A percentile compares a stretch with the other conserved stretches of the same genome.
Conservation (phyloP, 2,113 vertebrate genomes). For the Limnothrissa miodon region DNA sequence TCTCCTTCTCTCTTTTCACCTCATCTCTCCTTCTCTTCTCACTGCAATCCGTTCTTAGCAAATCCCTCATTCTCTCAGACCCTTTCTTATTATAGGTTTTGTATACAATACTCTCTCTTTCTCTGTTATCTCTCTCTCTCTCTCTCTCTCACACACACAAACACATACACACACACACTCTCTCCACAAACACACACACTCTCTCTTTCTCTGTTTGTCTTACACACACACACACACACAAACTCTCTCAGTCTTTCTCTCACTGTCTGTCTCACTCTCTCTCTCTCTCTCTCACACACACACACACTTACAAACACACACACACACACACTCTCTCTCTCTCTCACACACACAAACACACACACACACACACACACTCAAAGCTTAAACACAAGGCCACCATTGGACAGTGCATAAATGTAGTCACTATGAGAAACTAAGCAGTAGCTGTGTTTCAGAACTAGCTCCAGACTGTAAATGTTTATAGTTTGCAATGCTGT, state of each 20-base stretch:
- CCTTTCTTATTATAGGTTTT: background rate
- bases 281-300: conserved; percentile 18
- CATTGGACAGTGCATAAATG: too few relatives aligned
- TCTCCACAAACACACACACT: background rate
- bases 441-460: too few relatives aligned
- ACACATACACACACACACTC: background rate
- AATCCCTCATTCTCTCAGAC: background rate
- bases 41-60: background rate
- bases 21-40: background rate
- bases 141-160: conserved; percentile 10
- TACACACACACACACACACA: too few relatives aligned
- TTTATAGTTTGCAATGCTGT: too few relatives aligned
- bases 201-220: too few relatives aligned
- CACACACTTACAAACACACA: background rate
- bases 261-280: conserved; percentile 29
- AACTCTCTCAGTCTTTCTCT: background rate
- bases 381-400: too few relatives aligned
- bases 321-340: background rate
- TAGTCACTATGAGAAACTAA: background rate
- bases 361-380: background rate
- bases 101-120: background rate
- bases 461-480: too few relatives aligned
- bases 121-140: conserved; percentile 25
- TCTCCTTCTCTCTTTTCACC: background rate
- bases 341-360: background rate